A percentile compares a stretch with the other conserved stretches of the same genome.
phyloP scores from a whole-genome alignment of 2,113 vertebrate genomes.

The Sceloporus tristichus region DNA sequence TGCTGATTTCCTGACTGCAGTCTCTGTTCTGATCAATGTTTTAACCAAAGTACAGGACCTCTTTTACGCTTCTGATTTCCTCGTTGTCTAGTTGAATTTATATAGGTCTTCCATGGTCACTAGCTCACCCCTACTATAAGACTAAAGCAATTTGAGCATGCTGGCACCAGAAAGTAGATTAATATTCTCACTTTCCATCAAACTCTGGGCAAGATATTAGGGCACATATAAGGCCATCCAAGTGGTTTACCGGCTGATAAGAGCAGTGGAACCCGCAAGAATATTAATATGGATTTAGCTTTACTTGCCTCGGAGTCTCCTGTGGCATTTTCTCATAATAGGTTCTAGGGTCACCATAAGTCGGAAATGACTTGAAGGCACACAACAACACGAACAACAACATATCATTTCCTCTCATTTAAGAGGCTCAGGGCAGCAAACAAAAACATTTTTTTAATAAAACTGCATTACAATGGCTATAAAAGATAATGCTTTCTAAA shows the following conservation, averaged over 20 bases:
- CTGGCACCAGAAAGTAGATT: neutral
- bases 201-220: neutral
- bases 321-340: neutral
- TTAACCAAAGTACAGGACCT: no score
- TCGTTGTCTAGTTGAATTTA: no score
- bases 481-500: neutral
- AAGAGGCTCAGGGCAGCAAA: neutral
- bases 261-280: neutral
- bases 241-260: neutral
- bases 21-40: no score
- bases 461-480: neutral
- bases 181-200: neutral
- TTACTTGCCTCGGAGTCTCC: neutral
- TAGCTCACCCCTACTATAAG: no score
- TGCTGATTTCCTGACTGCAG: no score
- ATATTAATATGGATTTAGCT: neutral
- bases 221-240: neutral
- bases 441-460: neutral
- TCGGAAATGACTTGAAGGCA: no score
- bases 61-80: no score
- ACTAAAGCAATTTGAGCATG: neutral
- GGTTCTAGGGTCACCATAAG: no score
- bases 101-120: no score
- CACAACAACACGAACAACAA: no score
- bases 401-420: neutral